Conservation (phyloP, 2,113 vertebrate species). For the Rissa tridactyla region DNA sequence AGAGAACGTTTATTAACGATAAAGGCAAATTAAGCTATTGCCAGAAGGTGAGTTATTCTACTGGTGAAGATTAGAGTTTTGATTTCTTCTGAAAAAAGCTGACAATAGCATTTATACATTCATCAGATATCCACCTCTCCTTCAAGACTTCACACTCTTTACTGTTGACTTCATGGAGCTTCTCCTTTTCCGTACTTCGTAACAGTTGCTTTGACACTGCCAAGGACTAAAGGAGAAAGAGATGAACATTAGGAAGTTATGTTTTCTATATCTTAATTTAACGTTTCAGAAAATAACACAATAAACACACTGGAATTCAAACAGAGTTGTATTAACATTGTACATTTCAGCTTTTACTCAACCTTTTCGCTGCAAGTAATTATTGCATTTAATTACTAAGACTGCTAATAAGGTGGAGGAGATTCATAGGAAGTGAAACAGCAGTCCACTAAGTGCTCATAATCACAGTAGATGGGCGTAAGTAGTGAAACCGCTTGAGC, state of each 20-base stretch:
- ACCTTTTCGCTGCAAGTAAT: neutral
- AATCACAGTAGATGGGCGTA: neutral
- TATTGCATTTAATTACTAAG: neutral
- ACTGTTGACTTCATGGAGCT: constrained; percentile 77
- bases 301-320: neutral
- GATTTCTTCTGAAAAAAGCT: constrained; percentile 85
- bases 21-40: neutral
- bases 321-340: neutral
- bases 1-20: neutral
- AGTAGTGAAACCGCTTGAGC: neutral
- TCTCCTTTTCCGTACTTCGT: constrained; percentile 80
- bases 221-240: constrained; percentile 75
- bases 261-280: neutral
- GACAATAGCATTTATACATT: constrained; percentile 81
- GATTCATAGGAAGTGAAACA: neutral
- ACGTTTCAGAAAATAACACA: neutral
- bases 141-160: constrained; percentile 79
- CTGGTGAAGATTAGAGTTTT: constrained; percentile 70
- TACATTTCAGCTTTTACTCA: neutral
- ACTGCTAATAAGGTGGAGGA: neutral
- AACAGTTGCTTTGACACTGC: constrained; percentile 86
- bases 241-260: neutral
- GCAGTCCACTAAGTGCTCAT: neutral
- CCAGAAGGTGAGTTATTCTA: neutral
- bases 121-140: constrained; percentile 84